Base-by-base conservation (phyloP, 2,113 vertebrate species). In the Thunnus thynnus region DNA sequence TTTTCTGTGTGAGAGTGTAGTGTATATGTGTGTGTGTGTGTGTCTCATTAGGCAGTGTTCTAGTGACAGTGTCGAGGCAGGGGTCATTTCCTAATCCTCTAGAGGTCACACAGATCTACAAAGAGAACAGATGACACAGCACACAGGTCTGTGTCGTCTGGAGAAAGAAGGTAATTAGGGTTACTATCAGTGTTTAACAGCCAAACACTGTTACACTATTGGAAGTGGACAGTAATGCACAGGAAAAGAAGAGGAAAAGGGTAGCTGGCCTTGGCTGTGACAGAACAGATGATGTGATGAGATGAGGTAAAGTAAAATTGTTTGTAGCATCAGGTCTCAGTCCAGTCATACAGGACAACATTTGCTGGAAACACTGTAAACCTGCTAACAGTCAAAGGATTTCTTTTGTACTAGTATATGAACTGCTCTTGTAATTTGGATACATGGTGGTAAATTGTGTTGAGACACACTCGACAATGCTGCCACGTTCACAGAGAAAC, bases 41-140 rank as follows among this genome's bases (percentile, higher is more conserved):
- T 62, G 61, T 82, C 84, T 92, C 86, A 92, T 91, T 92, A 93
- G 86, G 76, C 72, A 44, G 73, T 20, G 56, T 65, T 82, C 76
- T 78, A 69, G 74, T 82, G 82, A 68, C 64, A 78, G 10, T 68
- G 62, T 44, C 50, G 63, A 84, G 57, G 71, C 52, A 47, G 58
- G 78, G 91, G 88, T 89, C 82, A 66, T 69, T 48, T 80, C 66
- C 68, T 84, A 85, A 88, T 88, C 82, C 85, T 84, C 76, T 0
- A 5, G 69, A 74, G 80, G 83, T 90, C 82, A 58, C n/a, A 1
- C 57, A 72, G 47, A 81, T 73, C 74, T 72, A 83, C 86, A 88
- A 61, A 76, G 55, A 78, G 75, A 86, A 63, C 67, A 84, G 86
- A 87, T 91, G 89, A 92, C 85, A 85, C 64, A 60, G 79, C 83